A percentile compares a stretch with the other conserved stretches of the same genome.
phyloP scores from a whole-genome alignment of 2,113 vertebrate genomes.

The Madoqua kirkii region DNA sequence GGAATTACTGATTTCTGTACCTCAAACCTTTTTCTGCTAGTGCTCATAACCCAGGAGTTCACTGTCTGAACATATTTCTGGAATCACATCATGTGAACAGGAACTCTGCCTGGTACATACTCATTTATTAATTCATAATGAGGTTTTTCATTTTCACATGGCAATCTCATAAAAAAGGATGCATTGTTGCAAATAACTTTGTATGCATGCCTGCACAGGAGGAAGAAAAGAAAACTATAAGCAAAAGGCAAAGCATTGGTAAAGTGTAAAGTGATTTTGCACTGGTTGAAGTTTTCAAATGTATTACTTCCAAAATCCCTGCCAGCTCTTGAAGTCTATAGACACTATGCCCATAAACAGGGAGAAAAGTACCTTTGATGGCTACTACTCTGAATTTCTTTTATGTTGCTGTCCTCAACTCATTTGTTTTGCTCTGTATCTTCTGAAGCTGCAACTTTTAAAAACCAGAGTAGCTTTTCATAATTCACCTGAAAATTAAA shows the following conservation, averaged over 20 bases:
- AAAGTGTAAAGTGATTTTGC: neutral
- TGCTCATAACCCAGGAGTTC: neutral
- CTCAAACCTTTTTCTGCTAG: neutral
- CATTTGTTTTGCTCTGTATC: slow-evolving; percentile 41
- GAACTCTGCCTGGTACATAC: neutral
- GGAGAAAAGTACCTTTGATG: slow-evolving; percentile 61
- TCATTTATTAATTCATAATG: neutral
- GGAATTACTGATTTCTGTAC: neutral
- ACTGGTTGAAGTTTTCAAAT: neutral
- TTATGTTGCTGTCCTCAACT: neutral
- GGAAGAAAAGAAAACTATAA: neutral
- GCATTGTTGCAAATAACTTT: neutral
- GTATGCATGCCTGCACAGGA: neutral
- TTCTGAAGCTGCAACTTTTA: slow-evolving; percentile 55
- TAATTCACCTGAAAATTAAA: slow-evolving; percentile 72
- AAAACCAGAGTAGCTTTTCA: slow-evolving; percentile 64
- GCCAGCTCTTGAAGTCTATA: neutral
- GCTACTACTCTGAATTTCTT: slow-evolving; percentile 37
- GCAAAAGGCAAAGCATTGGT: neutral
- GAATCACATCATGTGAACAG: neutral
- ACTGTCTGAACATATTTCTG: neutral
- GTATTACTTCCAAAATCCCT: neutral
- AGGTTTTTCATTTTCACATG: neutral
- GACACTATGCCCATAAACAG: neutral
- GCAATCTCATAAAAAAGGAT: neutral